These are phyloP conservation scores for Chloropsis cyanopogon DNA, from an alignment of 2,113 vertebrate species.

Conservation along the genomic window DNA sequence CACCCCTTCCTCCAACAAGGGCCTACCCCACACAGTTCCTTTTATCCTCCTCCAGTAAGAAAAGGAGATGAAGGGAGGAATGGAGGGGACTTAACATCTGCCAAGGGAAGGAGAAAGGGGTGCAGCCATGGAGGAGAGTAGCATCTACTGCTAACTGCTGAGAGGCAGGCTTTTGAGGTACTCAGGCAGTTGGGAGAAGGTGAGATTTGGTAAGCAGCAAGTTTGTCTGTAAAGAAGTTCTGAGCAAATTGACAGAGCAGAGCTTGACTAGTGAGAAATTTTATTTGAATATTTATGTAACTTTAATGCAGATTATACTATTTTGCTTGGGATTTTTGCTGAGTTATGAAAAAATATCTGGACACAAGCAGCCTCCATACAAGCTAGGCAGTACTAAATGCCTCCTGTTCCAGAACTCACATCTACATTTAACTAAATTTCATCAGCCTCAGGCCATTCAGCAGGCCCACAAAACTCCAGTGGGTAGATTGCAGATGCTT, in stretches of 20 bases:
- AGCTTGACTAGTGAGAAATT: not conserved
- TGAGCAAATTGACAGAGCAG: not conserved
- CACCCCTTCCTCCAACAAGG: fast-evolving
- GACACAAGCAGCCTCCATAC: not conserved
- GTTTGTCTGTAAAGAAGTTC: not conserved
- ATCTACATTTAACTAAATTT: not conserved
- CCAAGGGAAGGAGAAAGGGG: not conserved
- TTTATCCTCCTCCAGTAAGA: not conserved
- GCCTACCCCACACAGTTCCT: fast-evolving
- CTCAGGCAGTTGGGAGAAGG: not conserved
- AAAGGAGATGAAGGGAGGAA: not conserved
- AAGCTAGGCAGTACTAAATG: not conserved
- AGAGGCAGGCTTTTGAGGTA: not conserved
- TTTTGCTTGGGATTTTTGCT: not conserved
- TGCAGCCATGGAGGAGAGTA: not conserved
- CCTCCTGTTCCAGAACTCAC: not conserved
- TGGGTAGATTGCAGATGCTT: fast-evolving
- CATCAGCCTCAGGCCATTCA: not conserved
- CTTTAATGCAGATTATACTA: not conserved
- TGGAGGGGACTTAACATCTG: not conserved
- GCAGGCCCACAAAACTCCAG: not conserved
- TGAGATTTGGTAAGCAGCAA: not conserved
- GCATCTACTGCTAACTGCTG: not conserved
- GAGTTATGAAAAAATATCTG: not conserved
- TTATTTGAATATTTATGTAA: not conserved